Evolutionary conservation across 2,888 invertebrate species (phyloP).

Genomic region (Epirrhoe tristata): DNA sequence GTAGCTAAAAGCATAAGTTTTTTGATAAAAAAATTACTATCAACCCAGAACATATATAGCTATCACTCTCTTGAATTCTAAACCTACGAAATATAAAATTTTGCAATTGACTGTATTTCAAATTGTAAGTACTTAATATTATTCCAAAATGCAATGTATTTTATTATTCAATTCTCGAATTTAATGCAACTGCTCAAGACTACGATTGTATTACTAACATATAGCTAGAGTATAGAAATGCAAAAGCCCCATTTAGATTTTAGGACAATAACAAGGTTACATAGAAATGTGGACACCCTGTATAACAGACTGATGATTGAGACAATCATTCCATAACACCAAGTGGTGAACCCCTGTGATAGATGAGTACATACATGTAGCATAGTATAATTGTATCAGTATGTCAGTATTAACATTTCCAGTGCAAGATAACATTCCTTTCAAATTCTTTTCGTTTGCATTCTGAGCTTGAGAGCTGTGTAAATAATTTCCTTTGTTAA

Average conservation of each 20-base stretch:
- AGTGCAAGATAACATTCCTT: slow-evolving; percentile 45
- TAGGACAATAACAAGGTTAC: slow-evolving; percentile 38
- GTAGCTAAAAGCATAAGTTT: too few species aligned
- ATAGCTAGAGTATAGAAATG: slow-evolving; percentile 29
- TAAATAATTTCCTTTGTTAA: slow-evolving; percentile 41
- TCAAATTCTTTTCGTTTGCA: slow-evolving; percentile 35
- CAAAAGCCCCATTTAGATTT: slow-evolving; percentile 38
- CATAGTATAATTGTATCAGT: slow-evolving; percentile 33
- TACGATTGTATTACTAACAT: slow-evolving; percentile 28
- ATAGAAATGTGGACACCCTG: slow-evolving; percentile 11
- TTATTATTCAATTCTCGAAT: slow-evolving; percentile 31
- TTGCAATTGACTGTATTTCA: slow-evolving; percentile 2
- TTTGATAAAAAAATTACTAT: too few species aligned
- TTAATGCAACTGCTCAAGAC: slow-evolving; percentile 33
- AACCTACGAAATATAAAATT: neutral
- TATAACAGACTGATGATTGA: slow-evolving; percentile 41
- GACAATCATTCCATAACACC: slow-evolving; percentile 56
- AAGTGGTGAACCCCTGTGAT: slow-evolving; percentile 64
- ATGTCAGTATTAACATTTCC: slow-evolving; percentile 40
- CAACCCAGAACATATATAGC: too few species aligned
- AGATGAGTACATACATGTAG: slow-evolving; percentile 55
- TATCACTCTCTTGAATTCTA: neutral
- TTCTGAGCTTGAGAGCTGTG: slow-evolving; percentile 29
- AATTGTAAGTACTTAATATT: slow-evolving; percentile 32
- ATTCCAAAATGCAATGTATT: slow-evolving; percentile 24